Conservation (phyloP, 2,113 vertebrate genomes). For the Vulpes ferrilata region DNA sequence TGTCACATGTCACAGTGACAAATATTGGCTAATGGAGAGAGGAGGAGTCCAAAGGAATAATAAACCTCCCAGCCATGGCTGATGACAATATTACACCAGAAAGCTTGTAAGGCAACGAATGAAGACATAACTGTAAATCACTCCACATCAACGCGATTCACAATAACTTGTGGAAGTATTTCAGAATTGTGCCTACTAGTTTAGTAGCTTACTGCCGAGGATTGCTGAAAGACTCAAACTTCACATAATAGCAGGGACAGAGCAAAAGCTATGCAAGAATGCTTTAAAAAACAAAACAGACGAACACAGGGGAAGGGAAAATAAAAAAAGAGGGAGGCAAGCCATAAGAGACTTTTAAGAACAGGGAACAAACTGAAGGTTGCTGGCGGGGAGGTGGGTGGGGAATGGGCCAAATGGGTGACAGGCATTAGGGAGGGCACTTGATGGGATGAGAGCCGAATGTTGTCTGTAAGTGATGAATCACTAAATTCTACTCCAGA, state of each 20-base stretch:
- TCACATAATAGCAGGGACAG: neutral
- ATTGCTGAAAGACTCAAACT: neutral
- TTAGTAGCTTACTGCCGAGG: neutral
- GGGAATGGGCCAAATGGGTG: neutral
- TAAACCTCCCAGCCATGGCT: neutral
- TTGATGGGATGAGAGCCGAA: neutral
- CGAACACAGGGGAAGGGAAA: neutral
- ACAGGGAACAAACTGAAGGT: neutral
- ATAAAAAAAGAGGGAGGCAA: neutral
- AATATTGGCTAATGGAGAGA: neutral
- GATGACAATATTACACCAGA: slow-evolving; percentile 29
- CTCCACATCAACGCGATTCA: neutral
- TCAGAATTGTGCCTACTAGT: neutral
- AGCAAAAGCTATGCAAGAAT: neutral
- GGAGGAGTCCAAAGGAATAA: slow-evolving; percentile 1
- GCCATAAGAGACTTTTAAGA: neutral
- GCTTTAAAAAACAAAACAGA: neutral
- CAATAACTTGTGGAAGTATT: neutral
- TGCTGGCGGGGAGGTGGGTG: neutral
- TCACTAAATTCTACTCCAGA: neutral
- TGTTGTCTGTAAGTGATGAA: neutral
- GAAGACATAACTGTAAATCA: neutral
- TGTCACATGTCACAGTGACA: neutral
- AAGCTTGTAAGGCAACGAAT: neutral
- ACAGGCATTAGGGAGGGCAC: neutral